Evolutionary conservation across 2,888 invertebrate species (phyloP).

Genomic region (Yponomeuta sedellus): DNA sequence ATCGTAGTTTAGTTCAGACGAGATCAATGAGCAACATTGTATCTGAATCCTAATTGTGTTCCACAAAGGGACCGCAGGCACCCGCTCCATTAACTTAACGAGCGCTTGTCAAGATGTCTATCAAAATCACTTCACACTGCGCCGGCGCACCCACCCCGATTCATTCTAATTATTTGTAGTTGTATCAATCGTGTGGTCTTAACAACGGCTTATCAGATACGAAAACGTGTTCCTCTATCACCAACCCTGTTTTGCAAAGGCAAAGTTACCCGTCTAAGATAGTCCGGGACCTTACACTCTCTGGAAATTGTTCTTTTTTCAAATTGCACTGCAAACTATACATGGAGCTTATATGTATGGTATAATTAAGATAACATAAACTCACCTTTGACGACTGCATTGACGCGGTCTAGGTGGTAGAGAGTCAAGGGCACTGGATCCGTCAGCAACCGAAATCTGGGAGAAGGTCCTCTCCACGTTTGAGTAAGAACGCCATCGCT

Average conservation of each 20-base stretch:
- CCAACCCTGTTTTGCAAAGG: background rate
- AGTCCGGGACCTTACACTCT: background rate
- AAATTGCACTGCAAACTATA: background rate
- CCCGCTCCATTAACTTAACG: slow-evolving; percentile 72
- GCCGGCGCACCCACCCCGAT: slow-evolving; percentile 13
- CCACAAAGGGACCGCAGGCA: slow-evolving; percentile 51
- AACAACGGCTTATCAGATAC: background rate
- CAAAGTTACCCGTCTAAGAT: background rate
- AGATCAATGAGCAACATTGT: background rate
- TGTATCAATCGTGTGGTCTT: slow-evolving; percentile 8
- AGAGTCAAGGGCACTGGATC: slow-evolving; percentile 73
- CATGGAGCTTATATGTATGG: background rate
- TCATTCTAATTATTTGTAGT: slow-evolving; percentile 8
- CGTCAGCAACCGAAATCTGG: slow-evolving; percentile 53
- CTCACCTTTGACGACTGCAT: slow-evolving; percentile 74
- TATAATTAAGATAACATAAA: background rate
- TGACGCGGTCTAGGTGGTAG: slow-evolving; percentile 70
- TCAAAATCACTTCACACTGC: slow-evolving; percentile 67
- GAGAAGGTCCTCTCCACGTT: slow-evolving; percentile 39
- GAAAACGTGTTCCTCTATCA: background rate
- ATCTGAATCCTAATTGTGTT: background rate
- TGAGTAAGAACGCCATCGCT: slow-evolving; percentile 50
- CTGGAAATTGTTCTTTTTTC: background rate
- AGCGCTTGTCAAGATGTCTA: slow-evolving; percentile 74
- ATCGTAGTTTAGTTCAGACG: too few species aligned